These are phyloP conservation scores for Thinocorus orbignyianus DNA, from an alignment of 2,113 vertebrate species.

Conservation along the genomic window DNA sequence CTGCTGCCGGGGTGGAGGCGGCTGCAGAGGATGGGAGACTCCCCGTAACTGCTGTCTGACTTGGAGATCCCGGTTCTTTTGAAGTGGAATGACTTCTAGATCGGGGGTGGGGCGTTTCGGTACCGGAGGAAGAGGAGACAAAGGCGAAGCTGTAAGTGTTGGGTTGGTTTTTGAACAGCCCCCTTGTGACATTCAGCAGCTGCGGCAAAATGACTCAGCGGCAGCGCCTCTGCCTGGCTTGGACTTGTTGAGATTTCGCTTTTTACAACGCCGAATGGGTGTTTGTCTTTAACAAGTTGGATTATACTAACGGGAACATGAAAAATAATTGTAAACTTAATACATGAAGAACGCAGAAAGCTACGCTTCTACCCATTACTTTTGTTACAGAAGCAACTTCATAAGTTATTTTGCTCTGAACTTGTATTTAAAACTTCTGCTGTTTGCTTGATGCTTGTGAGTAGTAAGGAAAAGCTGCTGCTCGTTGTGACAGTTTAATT, in stretches of 20 bases:
- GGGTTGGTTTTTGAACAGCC: not conserved
- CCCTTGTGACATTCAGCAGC: not conserved
- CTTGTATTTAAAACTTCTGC: not conserved
- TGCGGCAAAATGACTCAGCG: constrained; percentile 16
- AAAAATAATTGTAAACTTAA: not conserved
- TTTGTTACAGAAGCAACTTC: not conserved
- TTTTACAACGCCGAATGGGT: not conserved
- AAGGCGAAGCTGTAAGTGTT: constrained; percentile 65
- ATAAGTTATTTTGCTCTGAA: not conserved
- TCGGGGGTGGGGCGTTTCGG: constrained; percentile 29
- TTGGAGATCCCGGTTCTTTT: not conserved
- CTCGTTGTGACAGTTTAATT: not conserved
- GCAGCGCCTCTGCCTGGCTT: not conserved
- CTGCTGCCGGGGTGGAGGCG: constrained; percentile 45
- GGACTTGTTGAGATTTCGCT: not conserved
- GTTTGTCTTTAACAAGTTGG: not conserved
- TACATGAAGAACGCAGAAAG: not conserved
- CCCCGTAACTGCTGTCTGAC: not conserved
- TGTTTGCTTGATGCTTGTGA: not conserved
- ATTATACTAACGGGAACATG: not conserved
- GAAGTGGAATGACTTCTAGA: not conserved
- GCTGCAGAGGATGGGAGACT: not conserved
- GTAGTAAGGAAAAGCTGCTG: not conserved
- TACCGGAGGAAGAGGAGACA: constrained; percentile 50
- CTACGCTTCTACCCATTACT: not conserved